Evolutionary conservation across 1,140 invertebrate species (phyloP), one percentile per base, ranked within the genome.

Genomic region (Argopecten irradians): DNA sequence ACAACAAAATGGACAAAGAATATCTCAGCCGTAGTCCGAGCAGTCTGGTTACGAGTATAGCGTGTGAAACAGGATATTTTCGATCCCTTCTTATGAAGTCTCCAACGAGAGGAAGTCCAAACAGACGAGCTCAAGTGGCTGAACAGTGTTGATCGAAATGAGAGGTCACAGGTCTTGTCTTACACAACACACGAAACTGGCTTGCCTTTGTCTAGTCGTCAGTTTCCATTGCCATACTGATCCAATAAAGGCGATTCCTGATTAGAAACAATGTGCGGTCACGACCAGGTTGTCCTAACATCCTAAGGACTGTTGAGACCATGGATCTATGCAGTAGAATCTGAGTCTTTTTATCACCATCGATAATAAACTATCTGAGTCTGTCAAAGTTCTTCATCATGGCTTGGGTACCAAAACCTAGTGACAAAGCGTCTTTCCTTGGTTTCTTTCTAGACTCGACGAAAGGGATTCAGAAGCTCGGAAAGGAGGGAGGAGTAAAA

Each of bases 41-140:
- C 89, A 22, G 89, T 87, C 83, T 83, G 46, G 39, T 87, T 89
- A 19, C 41, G 84, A 11, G 90, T 91, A 28, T 89, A 91, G 32
- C 36, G 84, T 1, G 88, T 91, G 35, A 91, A 90, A 36, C 19
- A 88, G 32, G 14, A 90, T 85, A 32, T 87, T 35, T 19, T 82
- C 14, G n/a, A 82, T 82, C 0, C 82, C 43, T 28, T 85, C 85
- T 87, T 89, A 86, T 0, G 85, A 86, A 71, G 43, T 82, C 71
- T 89, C 85, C 0, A 89, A n/a, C 13, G 32, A 46, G 14, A 89
- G 46, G 41, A 34, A 89, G 28, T 86, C 85, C 82, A 89, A 86
- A 84, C 84, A 86, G 1, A 89, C 88, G 14, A 86, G 33, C 84
- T 89, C 88, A 2, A 89, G n/a, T 8, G 88, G 88, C 34, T 86